phyloP scores from a whole-genome alignment of 2,797 vertebrate genomes.

The Gymnopithys bicolor region DNA sequence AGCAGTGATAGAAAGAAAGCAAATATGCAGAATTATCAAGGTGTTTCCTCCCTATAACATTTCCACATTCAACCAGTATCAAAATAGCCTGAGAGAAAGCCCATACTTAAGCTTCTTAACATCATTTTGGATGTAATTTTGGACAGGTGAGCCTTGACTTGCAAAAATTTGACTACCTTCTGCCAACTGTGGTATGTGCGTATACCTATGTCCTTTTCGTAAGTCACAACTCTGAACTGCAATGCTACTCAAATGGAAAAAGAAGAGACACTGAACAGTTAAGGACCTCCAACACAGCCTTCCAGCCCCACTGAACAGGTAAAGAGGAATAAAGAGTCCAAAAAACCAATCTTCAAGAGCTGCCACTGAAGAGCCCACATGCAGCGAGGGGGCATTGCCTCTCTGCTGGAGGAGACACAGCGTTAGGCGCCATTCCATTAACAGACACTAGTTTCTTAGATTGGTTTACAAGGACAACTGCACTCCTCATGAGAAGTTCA shows the following conservation, averaged over 20 bases:
- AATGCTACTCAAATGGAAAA: not conserved
- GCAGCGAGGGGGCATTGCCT: not conserved
- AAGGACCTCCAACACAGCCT: not conserved
- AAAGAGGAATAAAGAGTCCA: not conserved
- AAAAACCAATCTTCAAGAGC: not conserved
- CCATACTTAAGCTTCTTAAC: not conserved
- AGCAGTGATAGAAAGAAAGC: not conserved
- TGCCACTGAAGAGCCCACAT: not conserved
- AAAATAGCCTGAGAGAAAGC: not conserved
- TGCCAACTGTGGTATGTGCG: not conserved
- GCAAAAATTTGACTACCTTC: not conserved
- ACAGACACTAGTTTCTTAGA: not conserved
- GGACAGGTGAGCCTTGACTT: not conserved
- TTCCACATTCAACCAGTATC: not conserved
- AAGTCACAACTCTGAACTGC: not conserved
- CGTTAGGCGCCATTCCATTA: not conserved
- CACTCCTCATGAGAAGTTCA: not conserved
- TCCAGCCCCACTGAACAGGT: not conserved
- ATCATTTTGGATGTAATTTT: not conserved
- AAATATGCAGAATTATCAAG: not conserved
- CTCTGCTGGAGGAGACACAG: not conserved
- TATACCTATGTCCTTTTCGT: rapidly evolving
- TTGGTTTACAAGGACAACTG: not conserved
- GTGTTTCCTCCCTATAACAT: not conserved
- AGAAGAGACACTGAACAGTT: not conserved